phyloP scores from a whole-genome alignment of 2,797 vertebrate genomes.

The Macropus fuliginosus region DNA sequence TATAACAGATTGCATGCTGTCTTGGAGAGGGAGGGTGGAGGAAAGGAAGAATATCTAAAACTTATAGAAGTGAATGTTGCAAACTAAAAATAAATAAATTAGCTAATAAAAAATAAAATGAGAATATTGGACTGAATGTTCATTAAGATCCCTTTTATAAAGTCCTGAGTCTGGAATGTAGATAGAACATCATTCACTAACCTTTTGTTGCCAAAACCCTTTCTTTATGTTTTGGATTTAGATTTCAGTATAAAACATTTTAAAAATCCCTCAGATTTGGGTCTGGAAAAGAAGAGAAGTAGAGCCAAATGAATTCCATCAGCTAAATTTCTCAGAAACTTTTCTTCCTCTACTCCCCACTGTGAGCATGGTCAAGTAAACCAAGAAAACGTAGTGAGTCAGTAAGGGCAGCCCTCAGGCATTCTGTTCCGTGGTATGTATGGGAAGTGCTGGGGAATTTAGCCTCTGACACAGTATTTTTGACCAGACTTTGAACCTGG shows the following conservation, averaged over 20 bases:
- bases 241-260: not conserved
- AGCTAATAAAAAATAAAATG: not conserved
- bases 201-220: not conserved
- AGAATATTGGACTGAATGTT: not conserved
- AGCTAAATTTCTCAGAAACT: constrained; percentile 44
- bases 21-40: too few relatives aligned
- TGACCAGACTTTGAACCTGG: constrained; percentile 46
- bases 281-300: constrained; percentile 66
- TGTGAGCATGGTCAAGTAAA: constrained; percentile 19
- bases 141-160: not conserved
- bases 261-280: constrained; percentile 36
- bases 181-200: not conserved
- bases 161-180: not conserved
- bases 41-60: too few relatives aligned
- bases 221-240: not conserved
- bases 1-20: too few relatives aligned
- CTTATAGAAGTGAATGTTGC: too few relatives aligned
- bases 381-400: not conserved
- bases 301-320: constrained; percentile 50
- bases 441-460: constrained; percentile 12
- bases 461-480: constrained; percentile 23
- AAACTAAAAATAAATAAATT: too few relatives aligned
- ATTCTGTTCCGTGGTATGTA: not conserved
- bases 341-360: not conserved
- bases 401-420: constrained; percentile 16